phyloP scores from a whole-genome alignment of 2,888 invertebrate genomes.

The Pterostichus niger region DNA sequence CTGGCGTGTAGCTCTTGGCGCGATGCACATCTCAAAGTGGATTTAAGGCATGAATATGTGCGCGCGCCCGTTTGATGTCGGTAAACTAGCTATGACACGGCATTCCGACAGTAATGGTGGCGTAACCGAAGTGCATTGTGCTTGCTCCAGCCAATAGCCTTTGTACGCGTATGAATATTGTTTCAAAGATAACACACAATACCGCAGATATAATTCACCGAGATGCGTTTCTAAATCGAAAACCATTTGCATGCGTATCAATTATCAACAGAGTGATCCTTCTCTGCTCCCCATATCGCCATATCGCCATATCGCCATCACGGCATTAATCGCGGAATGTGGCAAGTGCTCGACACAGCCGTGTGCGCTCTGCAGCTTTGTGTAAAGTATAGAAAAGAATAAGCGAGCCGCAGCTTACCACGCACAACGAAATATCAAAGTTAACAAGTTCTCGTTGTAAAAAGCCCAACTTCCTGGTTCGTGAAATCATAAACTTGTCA shows the following conservation, averaged over 20 bases:
- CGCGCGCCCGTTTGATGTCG: conserved; percentile 43
- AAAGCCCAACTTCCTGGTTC: conserved; percentile 55
- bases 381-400: conserved; percentile 12
- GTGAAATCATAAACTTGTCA: conserved; percentile 65
- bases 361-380: not conserved
- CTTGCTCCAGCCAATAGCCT: conserved; percentile 20
- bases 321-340: no score
- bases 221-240: conserved; percentile 25
- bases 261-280: not conserved
- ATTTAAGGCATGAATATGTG: conserved; percentile 60
- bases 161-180: conserved; percentile 56
- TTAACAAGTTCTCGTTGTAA: conserved; percentile 51
- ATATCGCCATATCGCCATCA: not conserved
- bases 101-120: conserved; percentile 37
- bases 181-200: conserved; percentile 53
- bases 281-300: not conserved
- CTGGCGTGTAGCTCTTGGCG: not conserved
- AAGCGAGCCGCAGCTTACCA: not conserved
- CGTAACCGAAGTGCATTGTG: conserved; percentile 49
- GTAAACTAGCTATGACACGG: conserved; percentile 59
- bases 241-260: conserved; percentile 12
- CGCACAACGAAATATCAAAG: conserved; percentile 23
- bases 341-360: no score
- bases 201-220: conserved; percentile 38
- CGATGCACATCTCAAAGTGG: conserved; percentile 58